Percentiles rank a stretch among this genome's conserved stretches.
phyloP scores from a whole-genome alignment of 2,113 vertebrate genomes.

The Anthoscopus minutus region DNA sequence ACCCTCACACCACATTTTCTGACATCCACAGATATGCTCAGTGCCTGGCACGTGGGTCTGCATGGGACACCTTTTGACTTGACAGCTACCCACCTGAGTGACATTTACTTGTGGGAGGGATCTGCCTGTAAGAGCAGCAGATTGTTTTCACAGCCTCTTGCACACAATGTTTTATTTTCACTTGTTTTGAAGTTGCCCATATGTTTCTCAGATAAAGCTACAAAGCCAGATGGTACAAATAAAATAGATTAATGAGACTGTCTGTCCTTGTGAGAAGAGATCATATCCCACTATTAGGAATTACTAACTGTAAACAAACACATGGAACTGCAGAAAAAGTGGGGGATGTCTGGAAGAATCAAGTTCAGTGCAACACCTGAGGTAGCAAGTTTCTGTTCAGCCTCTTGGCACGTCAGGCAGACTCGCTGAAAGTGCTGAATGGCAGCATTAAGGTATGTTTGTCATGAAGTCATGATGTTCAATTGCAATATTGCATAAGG shows the following conservation, averaged over 20 bases:
- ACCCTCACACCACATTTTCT: not conserved
- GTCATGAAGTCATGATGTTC: not conserved
- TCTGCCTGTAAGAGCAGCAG: not conserved
- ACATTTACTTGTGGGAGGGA: not conserved
- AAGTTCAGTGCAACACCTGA: not conserved
- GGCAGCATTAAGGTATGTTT: not conserved
- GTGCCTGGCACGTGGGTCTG: not conserved
- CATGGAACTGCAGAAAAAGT: not conserved
- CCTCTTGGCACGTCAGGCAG: not conserved
- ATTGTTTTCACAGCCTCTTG: not conserved
- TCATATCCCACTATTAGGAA: not conserved
- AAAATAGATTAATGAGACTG: not conserved
- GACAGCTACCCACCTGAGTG: not conserved
- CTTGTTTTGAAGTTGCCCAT: not conserved
- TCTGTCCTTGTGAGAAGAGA: not conserved
- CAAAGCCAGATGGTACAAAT: not conserved
- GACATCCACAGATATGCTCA: fast-evolving
- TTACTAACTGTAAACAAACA: not conserved
- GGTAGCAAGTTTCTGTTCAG: not conserved
- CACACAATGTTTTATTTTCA: not conserved
- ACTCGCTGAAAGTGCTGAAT: not conserved
- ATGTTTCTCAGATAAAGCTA: not conserved
- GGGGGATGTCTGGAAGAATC: not conserved
- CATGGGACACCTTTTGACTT: not conserved
- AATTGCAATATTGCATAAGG: not conserved